Base-by-base conservation (phyloP, 53 echinoderm and acorn worm species). In the Actinopyga echinites region DNA sequence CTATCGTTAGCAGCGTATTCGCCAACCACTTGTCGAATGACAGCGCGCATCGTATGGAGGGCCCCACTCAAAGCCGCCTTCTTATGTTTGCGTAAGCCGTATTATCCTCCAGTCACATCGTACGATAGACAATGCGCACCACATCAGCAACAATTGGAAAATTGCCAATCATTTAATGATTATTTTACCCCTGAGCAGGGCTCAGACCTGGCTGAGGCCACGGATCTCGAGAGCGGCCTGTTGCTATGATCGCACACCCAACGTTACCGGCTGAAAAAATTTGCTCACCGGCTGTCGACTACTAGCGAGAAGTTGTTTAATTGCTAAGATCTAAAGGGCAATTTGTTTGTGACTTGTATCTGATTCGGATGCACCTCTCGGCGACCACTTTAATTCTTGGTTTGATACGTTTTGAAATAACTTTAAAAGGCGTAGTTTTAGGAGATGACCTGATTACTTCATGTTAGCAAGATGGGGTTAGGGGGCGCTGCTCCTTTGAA, bases 331-430 rank as follows among this genome's bases (percentile, higher is more conserved):
- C n/a, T 44, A 42, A 25, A 44, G 24, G 71, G 71, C 71, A 71
- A 25, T 71, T 71, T 71, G 71, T 71, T 71, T 71, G 71, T 71
- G 71, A 21, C 40, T 71, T 42, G 40, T n/a, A 71, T 43, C 45
- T 43, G 34, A 28, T 71, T 49, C 49, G 2, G 71, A 40, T 71
- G 20, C 42, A 21, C 71, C 71, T 71, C 15, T 42, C 40, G 71
- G 71, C 71, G 44, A 71, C 42, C 44, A 71, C 71, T 71, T 71
- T 71, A 71, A 71, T 40, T 71, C 42, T 42, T 40, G 23, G 21
- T 40, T 71, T 71, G 71, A 71, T 71, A 40, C 71, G 24, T n/a
- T 69, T 71, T 40, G 71, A 22, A 71, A 71, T 71, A 71, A 71
- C 40, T 42, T 40, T 71, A 44, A 71, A 40, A 71, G 71, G 71